Evolutionary conservation across 2,797 vertebrate species (phyloP), one percentile per base, ranked within the genome.

Genomic region (Ctenopoma multispine): DNA sequence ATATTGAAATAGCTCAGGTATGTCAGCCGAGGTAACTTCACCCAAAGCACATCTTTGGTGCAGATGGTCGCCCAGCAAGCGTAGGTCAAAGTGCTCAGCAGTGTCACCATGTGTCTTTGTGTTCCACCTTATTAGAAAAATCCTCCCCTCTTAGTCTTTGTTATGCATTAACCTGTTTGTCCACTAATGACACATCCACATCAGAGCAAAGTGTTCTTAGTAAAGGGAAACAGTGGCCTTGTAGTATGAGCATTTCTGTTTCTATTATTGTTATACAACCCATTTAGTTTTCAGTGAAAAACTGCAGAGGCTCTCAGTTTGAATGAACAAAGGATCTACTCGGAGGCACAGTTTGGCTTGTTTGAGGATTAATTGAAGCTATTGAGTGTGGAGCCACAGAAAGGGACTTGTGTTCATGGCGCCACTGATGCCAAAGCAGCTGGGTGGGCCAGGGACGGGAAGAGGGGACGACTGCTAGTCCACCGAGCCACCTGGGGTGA

Each of bases 351-450:
- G 46, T 53, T 78, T 81, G 70, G 65, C 85, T 88, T 81, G 75
- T 86, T 78, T 71, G 71, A 62, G 72, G 75, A 84, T 89, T 90
- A 76, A 92, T 86, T 90, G 69, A 82, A 82, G 81, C 88, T 79
- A 90, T 88, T 91, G 84, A 90, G 79, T 46, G 76, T 60, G 62
- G 40, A 73, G 67, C 69, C 81, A 87, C 80, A 92, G 80, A 90
- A 88, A 84, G 87, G 53, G 82, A 65, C 89, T 82, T 88, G 87
- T 92, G 88, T 91, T 80, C 76, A 70, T 63, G 79, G 70, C 64
- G 63, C 55, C 5, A 21, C 15, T 13, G 81, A 82, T 90, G 90
- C 91, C 91, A 90, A 80, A 88, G 89, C 91, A 92, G 90, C 89
- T 92, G 90, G 83, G 76, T 20, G 51, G 79, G 73, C 70, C 51